Percentiles rank a stretch among this genome's conserved stretches.
phyloP scores from a whole-genome alignment of 2,888 invertebrate genomes.

The Drosophila mayaguana region DNA sequence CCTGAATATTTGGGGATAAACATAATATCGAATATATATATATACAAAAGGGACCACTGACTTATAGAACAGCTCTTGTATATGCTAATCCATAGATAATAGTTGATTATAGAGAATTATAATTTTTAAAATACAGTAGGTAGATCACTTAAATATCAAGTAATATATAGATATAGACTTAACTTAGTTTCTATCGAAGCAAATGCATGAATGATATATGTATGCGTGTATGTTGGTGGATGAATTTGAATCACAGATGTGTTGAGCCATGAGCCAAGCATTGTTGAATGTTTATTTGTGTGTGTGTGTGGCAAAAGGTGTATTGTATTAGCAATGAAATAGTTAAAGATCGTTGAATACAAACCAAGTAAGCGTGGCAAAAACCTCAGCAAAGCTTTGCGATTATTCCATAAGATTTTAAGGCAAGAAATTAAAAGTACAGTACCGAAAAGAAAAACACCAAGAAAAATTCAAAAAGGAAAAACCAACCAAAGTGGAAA shows the following conservation, averaged over 20 bases:
- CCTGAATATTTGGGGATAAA: not conserved
- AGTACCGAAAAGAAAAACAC: constrained; percentile 46
- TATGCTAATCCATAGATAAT: not conserved
- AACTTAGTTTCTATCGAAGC: not conserved
- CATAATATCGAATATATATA: not conserved
- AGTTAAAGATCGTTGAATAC: constrained; percentile 68
- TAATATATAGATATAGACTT: not conserved
- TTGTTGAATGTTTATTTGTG: not conserved
- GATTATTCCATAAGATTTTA: constrained; percentile 53
- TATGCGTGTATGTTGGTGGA: not conserved
- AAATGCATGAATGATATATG: not conserved
- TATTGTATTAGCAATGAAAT: constrained; percentile 6
- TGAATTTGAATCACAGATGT: not conserved
- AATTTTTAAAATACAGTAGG: not conserved
- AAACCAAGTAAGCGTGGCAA: constrained; percentile 84
- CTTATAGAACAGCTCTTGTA: not conserved
- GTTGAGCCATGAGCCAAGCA: not conserved
- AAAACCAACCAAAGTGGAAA: constrained; percentile 6
- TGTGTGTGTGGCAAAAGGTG: constrained; percentile 14
- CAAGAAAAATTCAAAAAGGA: constrained; percentile 39
- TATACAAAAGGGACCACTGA: not conserved
- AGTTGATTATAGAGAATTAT: not conserved
- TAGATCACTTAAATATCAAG: not conserved
- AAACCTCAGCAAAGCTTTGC: constrained; percentile 84
- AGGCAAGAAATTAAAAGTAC: constrained; percentile 37